Evolutionary conservation across 2,797 vertebrate species (phyloP), one percentile per base, ranked within the genome.

Genomic region (Eremophila alpestris): DNA sequence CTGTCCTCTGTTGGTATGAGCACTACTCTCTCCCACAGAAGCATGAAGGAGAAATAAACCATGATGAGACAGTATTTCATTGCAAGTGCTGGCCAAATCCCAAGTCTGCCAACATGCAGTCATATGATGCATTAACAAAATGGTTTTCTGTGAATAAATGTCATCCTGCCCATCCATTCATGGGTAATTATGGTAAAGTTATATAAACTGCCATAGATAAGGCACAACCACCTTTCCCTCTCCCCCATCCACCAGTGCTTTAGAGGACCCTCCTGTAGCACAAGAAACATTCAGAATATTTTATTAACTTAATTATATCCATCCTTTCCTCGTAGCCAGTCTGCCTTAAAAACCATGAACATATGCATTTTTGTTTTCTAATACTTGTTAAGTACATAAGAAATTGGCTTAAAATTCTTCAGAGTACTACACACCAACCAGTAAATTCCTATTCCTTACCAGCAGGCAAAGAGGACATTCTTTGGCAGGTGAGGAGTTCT

Each of bases 331-430:
- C 49, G 26, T 65, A 45, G 29, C 29, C 48, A 74, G 5, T 24
- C 62, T 90, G 30, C 54, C 56, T 71, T 75, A 80, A 90, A 93
- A 74, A 5, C 3, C 13, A 56, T 0, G 0, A 74, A 5, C 21
- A 27, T 34, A 48, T 11, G 6, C 16, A 55, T 83, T 87, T 91
- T 74, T 87, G 10, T 89, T 89, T 74, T 46, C 34, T 68, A 71
- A 58, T 38, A 68, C 40, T 54, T 69, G 8, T 40, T 85, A 92
- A 76, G 38, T 30, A 80, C 10, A 27, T 9, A 80, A 75, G 15
- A 91, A 89, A 77, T 21, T 16, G n/a, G n/a, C 67, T 89, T 83
- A 69, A 74, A 84, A 69, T 92, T 89, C 52, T 67, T 88, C 46
- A 10, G 54, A 59, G 34, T 34, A 56, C 56, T 40, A 65, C 32